phyloP scores from a whole-genome alignment of 2,888 invertebrate genomes.

The Cheilosia impressa region DNA sequence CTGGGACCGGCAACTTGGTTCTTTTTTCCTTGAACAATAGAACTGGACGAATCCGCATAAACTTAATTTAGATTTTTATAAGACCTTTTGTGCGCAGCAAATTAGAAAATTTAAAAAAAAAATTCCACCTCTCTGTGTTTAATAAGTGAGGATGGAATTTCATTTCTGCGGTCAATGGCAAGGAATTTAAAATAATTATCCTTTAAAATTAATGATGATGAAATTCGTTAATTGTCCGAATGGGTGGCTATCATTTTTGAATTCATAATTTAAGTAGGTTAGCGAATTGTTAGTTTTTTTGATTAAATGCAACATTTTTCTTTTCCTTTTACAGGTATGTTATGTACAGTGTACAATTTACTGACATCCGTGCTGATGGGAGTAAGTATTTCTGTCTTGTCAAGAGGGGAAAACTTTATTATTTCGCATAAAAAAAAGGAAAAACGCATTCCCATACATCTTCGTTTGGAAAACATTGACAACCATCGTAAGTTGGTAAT shows the following conservation, averaged over 20 bases:
- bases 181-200: constrained; percentile 15
- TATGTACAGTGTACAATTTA: not conserved
- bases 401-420: not conserved
- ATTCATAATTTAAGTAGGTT: not conserved
- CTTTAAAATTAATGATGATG: constrained; percentile 33
- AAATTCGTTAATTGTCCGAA: constrained; percentile 13
- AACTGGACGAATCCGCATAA: constrained; percentile 8
- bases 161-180: not conserved
- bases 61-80: not conserved
- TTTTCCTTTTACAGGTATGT: not conserved
- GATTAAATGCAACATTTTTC: too few species aligned
- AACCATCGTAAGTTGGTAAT: not conserved
- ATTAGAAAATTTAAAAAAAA: not conserved
- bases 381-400: not conserved
- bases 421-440: too few species aligned
- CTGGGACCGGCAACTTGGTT: not conserved
- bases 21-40: not conserved
- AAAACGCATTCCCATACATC: too few species aligned
- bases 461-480: too few species aligned
- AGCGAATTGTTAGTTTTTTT: not conserved
- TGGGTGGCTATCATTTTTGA: not conserved
- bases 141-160: not conserved
- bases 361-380: not conserved
- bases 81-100: not conserved
- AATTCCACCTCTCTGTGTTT: not conserved